phyloP scores from a whole-genome alignment of 2,113 vertebrate species.

The Danionella cerebrum region DNA sequence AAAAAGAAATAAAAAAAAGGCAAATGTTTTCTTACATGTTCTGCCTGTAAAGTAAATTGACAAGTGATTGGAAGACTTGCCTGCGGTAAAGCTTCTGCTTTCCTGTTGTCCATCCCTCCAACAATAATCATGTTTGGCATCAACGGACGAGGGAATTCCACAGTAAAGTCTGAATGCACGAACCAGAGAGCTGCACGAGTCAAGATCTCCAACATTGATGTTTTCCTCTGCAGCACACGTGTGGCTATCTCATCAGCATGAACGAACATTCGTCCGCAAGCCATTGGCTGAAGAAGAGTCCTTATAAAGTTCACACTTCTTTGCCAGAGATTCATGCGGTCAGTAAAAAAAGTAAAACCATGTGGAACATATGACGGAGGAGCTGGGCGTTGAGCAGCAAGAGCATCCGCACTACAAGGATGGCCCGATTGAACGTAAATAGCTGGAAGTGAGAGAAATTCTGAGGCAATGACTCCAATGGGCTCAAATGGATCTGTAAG shows the following conservation, averaged over 20 bases:
- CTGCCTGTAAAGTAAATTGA: too few relatives aligned
- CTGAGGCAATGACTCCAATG: constrained; percentile 54
- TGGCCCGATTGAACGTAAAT: constrained; percentile 55
- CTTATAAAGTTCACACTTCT: constrained; percentile 55
- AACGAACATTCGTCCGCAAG: constrained; percentile 26
- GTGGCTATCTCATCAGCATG: constrained; percentile 45
- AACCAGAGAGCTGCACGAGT: constrained; percentile 56
- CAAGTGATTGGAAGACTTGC: constrained; percentile 29
- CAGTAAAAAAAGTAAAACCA: constrained; percentile 8
- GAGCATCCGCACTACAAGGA: constrained; percentile 44
- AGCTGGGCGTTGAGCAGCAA: constrained; percentile 49
- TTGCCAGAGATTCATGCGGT: constrained; percentile 58
- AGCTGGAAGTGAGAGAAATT: constrained; percentile 56
- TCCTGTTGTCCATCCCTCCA: constrained; percentile 44
- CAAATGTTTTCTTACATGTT: too few relatives aligned
- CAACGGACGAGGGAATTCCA: constrained; percentile 60
- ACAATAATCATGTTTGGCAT: constrained; percentile 68
- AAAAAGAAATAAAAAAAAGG: too few relatives aligned
- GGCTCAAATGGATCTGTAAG: constrained; percentile 57
- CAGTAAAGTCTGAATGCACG: constrained; percentile 57
- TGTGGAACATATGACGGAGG: constrained; percentile 57
- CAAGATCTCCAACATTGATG: constrained; percentile 50
- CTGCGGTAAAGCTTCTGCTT: constrained; percentile 42
- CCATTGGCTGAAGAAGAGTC: not conserved
- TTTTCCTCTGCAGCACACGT: constrained; percentile 49